Evolutionary conservation across 2,888 invertebrate genomes (phyloP), one percentile per base, ranked within the genome.

Genomic region (Frankliniella fusca): DNA sequence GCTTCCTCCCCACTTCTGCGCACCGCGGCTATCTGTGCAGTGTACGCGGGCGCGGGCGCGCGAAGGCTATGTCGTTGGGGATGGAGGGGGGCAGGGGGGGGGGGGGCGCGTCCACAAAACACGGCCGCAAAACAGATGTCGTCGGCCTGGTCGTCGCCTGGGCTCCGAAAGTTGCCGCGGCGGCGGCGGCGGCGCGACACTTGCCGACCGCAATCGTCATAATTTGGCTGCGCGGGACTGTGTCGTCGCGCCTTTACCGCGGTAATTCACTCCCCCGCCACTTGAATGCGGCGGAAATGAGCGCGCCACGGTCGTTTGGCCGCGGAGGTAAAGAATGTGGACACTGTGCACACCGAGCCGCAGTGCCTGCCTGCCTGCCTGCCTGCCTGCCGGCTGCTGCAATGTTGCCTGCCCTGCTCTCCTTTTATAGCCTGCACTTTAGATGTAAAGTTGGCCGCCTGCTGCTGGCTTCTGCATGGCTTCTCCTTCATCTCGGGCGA

Each of bases 381-480:
- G 38, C 38, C 38, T 38, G 38, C 38, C 38, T 38, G 61, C 7
- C 61, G 10, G 54, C 18, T 61, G 61, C 54, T 18, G 61, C 61
- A 61, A 61, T 61, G 61, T 61, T 61, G 61, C 15, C 61, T n/a
- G 61, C 61, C 61, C 61, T 20, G 15, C 61, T n/a, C 15, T 61
- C 20, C n/a, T 61, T 61, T 61, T 61, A 61, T 61, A n/a, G 61
- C 20, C 11, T 23, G 70, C 70, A 70, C 70, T 70, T 23, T 23
- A 23, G 70, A 70, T 70, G 70, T 70, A 70, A 70, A 70, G 70
- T 70, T 70, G 70, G 70, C 54, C 61, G n/a, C 70, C 54, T 54
- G 54, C 54, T 54, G 18, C 54, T 18, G 54, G 54, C 54, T 18
- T 18, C 54, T n/a, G 15, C 15, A 38, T n/a, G 15, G 15, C 15